Percentiles rank a stretch among this genome's conserved stretches.
phyloP scores from a whole-genome alignment of 2,888 invertebrate species.

The Eucriotettix oculatus region DNA sequence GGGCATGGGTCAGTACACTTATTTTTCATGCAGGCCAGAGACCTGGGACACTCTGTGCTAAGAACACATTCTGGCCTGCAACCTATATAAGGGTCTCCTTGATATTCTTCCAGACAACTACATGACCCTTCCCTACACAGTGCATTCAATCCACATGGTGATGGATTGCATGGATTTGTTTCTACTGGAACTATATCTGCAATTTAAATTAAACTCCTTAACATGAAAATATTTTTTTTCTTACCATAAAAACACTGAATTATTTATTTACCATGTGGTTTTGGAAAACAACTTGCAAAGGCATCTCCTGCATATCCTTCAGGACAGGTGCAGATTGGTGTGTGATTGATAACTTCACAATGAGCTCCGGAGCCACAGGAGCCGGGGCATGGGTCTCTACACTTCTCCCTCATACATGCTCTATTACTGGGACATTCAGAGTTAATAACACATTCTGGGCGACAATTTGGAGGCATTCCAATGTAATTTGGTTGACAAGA shows the following conservation, averaged over 20 bases:
- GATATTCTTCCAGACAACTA: slow-evolving; percentile 51
- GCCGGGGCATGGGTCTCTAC: slow-evolving; percentile 65
- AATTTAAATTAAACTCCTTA: neutral
- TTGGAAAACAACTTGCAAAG: slow-evolving; percentile 22
- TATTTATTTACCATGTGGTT: slow-evolving; percentile 33
- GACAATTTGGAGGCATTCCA: slow-evolving; percentile 49
- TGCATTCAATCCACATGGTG: slow-evolving; percentile 22
- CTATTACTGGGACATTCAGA: slow-evolving; percentile 51
- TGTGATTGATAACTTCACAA: slow-evolving; percentile 51
- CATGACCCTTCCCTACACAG: slow-evolving; percentile 38
- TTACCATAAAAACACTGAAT: slow-evolving; percentile 1
- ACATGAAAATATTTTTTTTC: neutral
- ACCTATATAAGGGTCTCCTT: slow-evolving; percentile 51
- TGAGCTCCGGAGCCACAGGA: slow-evolving; percentile 47
- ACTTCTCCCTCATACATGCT: slow-evolving; percentile 58
- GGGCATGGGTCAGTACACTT: slow-evolving; percentile 55
- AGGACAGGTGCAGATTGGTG: slow-evolving; percentile 22
- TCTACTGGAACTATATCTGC: slow-evolving; percentile 6
- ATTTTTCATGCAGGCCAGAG: slow-evolving; percentile 46
- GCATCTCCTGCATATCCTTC: slow-evolving; percentile 22
- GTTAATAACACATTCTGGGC: slow-evolving; percentile 47
- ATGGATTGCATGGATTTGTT: slow-evolving; percentile 17
- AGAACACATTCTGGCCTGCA: slow-evolving; percentile 55
- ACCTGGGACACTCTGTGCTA: slow-evolving; percentile 44
- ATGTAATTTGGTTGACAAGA: slow-evolving; percentile 40